phyloP scores from a whole-genome alignment of 2,113 vertebrate species.

The Calyptomena viridis region DNA sequence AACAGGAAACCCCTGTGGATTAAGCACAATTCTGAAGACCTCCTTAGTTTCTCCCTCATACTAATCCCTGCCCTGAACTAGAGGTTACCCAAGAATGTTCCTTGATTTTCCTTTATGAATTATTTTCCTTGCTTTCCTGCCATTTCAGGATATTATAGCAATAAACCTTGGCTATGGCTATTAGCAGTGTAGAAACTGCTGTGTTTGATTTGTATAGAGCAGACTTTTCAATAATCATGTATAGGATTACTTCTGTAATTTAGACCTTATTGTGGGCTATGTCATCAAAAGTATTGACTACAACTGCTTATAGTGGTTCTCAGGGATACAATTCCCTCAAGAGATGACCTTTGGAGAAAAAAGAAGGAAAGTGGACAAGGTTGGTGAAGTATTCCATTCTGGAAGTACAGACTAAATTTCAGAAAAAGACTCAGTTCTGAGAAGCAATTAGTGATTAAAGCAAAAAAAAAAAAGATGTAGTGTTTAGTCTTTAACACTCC shows the following conservation, averaged over 20 bases:
- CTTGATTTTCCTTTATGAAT: not conserved
- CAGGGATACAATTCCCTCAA: not conserved
- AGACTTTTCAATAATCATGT: not conserved
- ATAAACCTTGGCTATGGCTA: not conserved
- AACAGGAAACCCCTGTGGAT: not conserved
- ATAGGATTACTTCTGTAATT: not conserved
- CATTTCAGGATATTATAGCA: not conserved
- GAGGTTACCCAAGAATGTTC: not conserved
- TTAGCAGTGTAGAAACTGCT: not conserved
- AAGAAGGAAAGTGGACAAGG: not conserved
- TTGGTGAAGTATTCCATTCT: not conserved
- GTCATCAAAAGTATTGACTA: not conserved
- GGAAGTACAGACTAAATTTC: not conserved
- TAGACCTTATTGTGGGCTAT: not conserved
- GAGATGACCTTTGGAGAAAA: not conserved
- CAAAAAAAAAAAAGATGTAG: not conserved
- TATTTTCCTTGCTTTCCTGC: not conserved
- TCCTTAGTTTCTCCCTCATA: not conserved
- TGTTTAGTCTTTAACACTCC: not conserved
- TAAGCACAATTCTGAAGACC: not conserved
- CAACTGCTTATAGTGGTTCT: not conserved
- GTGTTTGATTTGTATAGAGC: not conserved
- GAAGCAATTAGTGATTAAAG: not conserved
- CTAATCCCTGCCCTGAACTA: not conserved
- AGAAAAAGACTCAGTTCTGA: not conserved